A percentile compares a stretch with the other conserved stretches of the same genome.
Evolutionary conservation across 1,140 invertebrate genomes (phyloP).

Genomic region (Saccostrea echinata): DNA sequence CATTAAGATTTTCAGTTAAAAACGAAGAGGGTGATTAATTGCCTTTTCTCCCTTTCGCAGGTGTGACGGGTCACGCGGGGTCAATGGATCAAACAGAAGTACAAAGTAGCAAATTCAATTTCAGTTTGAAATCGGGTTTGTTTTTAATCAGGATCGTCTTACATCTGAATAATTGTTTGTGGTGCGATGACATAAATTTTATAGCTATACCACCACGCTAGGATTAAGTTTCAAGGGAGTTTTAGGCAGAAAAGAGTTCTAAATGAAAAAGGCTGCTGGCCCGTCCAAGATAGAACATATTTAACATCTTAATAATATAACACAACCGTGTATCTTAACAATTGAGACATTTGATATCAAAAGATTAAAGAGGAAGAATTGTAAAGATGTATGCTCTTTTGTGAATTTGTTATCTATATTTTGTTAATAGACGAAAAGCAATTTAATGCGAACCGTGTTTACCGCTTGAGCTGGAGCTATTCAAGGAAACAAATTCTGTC

Average conservation of each 20-base stretch:
- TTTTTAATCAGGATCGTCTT: slow-evolving; percentile 35
- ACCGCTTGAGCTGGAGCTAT: too few relatives aligned
- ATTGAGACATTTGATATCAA: slow-evolving; percentile 18
- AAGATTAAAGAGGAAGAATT: slow-evolving; percentile 22
- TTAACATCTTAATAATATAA: slow-evolving; percentile 16
- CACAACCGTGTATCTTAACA: background rate
- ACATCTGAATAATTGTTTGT: slow-evolving; percentile 35
- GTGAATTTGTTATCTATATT: slow-evolving; percentile 22
- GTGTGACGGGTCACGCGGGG: slow-evolving; percentile 2
- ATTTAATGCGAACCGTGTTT: background rate
- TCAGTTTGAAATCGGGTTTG: slow-evolving; percentile 36
- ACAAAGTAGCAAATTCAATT: slow-evolving; percentile 37
- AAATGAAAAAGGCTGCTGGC: background rate
- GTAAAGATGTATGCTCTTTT: slow-evolving; percentile 6
- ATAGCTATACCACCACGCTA: slow-evolving; percentile 15
- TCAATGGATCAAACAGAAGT: slow-evolving; percentile 9
- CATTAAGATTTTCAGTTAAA: slow-evolving; percentile 33
- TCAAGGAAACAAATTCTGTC: too few relatives aligned
- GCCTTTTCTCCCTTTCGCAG: background rate
- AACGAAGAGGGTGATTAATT: slow-evolving; percentile 28
- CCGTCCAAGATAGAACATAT: slow-evolving; percentile 7
- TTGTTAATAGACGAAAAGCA: slow-evolving; percentile 1
- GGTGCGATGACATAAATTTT: slow-evolving; percentile 38
- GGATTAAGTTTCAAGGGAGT: slow-evolving; percentile 23
- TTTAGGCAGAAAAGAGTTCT: background rate